Evolutionary conservation across 2,888 invertebrate genomes (phyloP).

Genomic region (Helleia helle): DNA sequence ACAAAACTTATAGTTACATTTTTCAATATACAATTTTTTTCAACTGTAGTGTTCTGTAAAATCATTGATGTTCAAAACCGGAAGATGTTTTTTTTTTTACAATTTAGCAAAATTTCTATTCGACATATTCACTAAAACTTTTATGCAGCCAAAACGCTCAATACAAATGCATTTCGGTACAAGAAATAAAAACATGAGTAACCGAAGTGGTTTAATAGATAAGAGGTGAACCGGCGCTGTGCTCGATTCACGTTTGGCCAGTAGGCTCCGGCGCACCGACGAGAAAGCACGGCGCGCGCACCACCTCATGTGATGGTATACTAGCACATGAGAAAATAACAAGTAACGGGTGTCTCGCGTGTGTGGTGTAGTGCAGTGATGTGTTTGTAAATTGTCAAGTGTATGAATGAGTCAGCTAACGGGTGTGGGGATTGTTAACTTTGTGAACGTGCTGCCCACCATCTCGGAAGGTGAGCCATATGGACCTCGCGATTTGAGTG

Average conservation of each 20-base stretch:
- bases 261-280: conserved; percentile 54
- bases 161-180: no score
- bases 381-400: conserved; percentile 44
- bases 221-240: conserved; percentile 62
- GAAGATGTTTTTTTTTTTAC: no score
- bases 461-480: conserved; percentile 66
- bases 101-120: no score
- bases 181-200: conserved; percentile 27
- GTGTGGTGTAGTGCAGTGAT: conserved; percentile 16
- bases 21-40: no score
- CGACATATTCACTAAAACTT: no score
- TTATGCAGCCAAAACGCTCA: no score
- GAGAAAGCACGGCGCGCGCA: conserved; percentile 55
- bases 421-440: conserved; percentile 67
- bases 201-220: conserved; percentile 49
- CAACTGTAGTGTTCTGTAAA: no score
- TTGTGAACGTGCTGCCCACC: conserved; percentile 69
- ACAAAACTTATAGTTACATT: no score
- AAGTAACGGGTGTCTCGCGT: conserved; percentile 36
- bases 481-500: no score
- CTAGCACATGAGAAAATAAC: conserved; percentile 45
- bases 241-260: conserved; percentile 25
- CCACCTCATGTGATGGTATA: conserved; percentile 54
- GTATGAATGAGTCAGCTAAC: conserved; percentile 72
- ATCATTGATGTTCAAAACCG: no score